Evolutionary conservation across 2,888 invertebrate species (phyloP), one percentile per base, ranked within the genome.

Genomic region (Amorpha juglandis): DNA sequence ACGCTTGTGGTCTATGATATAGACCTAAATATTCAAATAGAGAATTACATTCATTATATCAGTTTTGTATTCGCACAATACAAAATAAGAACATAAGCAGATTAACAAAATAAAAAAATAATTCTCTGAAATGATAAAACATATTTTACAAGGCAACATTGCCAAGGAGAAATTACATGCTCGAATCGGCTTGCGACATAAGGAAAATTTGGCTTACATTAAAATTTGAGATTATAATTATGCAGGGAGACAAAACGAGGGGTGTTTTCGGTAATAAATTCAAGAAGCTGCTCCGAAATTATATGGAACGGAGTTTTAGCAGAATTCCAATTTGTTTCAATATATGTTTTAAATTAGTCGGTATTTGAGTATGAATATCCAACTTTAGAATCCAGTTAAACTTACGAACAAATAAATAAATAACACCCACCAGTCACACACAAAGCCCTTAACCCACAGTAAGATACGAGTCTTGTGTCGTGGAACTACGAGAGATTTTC

Each of bases 141-240:
- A 33, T 53, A 9, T 19, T 42, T 42, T 4, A 19, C 58, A 38
- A 42, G 12, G 42, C 38, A 38, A 21, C 11, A 6, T 58, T 19
- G 38, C 52, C 38, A 38, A 38, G 6, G 38, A 58, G 38, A 58
- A 42, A 58, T 58, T 58, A 58, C 42, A 58, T 42, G 58, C 58
- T 19, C 42, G 58, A 19, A 58, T 58, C 19, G 16, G 11, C 50
- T 19, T 38, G 58, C 38, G 58, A 58, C 58, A 19, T 58, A 58
- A 42, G 58, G 58, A 58, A 42, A 58, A 58, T 58, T 19, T 19
- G 58, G 58, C 58, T 58, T 58, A 58, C 58, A 58, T 58, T 58
- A 58, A 58, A 58, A 58, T 58, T 58, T 58, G 58, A 58, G 42
- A 58, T 58, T 58, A 58, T 58, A 58, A 58, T 58, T 58, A 58